Evolutionary conservation across 2,113 vertebrate species (phyloP).

Genomic region (Pyxicephalus adspersus): DNA sequence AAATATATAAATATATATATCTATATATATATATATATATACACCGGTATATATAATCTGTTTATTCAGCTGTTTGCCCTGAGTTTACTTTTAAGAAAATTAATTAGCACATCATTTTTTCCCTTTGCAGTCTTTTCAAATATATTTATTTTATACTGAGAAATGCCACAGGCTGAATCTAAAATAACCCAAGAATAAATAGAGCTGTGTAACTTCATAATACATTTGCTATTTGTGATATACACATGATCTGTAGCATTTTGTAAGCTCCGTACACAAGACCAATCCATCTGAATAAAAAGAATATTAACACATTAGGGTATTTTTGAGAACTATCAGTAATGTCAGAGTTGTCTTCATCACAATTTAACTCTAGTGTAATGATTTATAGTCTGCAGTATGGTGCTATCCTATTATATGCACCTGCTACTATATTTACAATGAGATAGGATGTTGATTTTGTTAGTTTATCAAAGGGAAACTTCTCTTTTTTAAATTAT

Average conservation of each 20-base stretch:
- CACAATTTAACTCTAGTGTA: background rate
- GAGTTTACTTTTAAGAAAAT: background rate
- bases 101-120: background rate
- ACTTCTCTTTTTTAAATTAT: no score
- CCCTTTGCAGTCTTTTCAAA: background rate
- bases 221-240: conserved; percentile 9
- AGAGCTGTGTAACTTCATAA: background rate
- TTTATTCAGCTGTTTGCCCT: no score
- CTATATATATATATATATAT: no score
- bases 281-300: conserved; percentile 18
- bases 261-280: conserved; percentile 9
- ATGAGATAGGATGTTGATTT: no score
- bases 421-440: background rate
- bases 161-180: background rate
- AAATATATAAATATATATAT: no score
- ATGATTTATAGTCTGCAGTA: background rate
- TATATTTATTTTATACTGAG: background rate
- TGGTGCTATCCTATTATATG: no score
- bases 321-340: no score
- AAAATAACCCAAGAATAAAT: conserved; percentile 13
- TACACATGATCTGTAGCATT: conserved; percentile 32
- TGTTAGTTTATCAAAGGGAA: no score
- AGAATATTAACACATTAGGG: background rate
- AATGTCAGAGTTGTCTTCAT: background rate
- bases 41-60: no score